Evolutionary conservation across 1,140 invertebrate genomes (phyloP), one percentile per base, ranked within the genome.

Genomic region (Brachionus paranguensis): DNA sequence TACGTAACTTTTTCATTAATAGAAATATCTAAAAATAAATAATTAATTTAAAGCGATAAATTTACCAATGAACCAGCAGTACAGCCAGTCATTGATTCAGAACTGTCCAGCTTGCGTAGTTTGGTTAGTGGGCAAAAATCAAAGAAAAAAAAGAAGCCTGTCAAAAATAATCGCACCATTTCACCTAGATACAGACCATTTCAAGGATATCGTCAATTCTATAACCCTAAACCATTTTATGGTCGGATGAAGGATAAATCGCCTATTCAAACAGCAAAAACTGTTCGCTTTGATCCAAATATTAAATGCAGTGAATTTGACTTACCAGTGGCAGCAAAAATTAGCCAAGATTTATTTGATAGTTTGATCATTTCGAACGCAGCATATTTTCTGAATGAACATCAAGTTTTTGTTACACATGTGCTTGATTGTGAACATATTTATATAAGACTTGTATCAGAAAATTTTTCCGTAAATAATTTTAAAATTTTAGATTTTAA

Each of bases 121-220:
- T 47, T 81, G n/a, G 78, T 81, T 20, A 47, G 14, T 24, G 78
- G 78, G 24, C 78, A 81, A 81, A 81, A 81, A 45, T 29, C 37
- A 24, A 81, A 81, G 10, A 81, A 81, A 64, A 81, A 81, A 68
- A 81, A 81, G 53, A 81, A 76, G 8, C 37, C 68, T 12, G 17
- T 10, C 10, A 72, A 72, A 43, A 11, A 17, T 72, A 17, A 41
- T 20, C 29, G 33, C 6, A 4, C 68, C 12, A 37, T 14, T 72
- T 20, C 10, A 20, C 33, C 33, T 17, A 41, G 10, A 72, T 72
- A 41, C 33, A 72, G 24, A 10, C 68, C 41, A 43, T 72, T 43
- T 72, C 68, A 72, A 72, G 41, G n/a, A 24, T 43, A 72, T 41
- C 68, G 68, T 45, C 41, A 41, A 20, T 20, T 20, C 20, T 60